A percentile compares a stretch with the other conserved stretches of the same genome.
phyloP scores from a whole-genome alignment of 2,888 invertebrate species.

The Ptycholaimellus sp. region DNA sequence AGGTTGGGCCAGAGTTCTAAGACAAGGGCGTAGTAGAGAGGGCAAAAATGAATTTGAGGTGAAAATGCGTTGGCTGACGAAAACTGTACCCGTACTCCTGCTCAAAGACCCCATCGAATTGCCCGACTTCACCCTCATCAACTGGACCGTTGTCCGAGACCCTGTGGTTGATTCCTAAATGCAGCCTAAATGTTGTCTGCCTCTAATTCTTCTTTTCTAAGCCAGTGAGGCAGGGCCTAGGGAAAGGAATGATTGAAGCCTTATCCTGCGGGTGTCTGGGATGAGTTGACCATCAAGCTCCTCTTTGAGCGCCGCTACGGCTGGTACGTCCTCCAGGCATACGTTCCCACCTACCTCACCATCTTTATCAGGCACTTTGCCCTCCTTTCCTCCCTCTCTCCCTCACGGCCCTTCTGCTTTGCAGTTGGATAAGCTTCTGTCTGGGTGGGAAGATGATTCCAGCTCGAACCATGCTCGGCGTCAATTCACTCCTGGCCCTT shows the following conservation, averaged over 20 bases:
- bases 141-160: slow-evolving; percentile 7
- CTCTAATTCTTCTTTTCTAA: neutral
- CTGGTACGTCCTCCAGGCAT: slow-evolving; percentile 25
- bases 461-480: slow-evolving; percentile 20
- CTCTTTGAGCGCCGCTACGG: slow-evolving; percentile 20
- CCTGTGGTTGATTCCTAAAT: neutral
- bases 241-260: neutral
- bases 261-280: slow-evolving; percentile 22
- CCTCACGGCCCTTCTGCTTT: slow-evolving; percentile 5
- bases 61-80: slow-evolving; percentile 19
- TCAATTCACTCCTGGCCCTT: slow-evolving; percentile 17
- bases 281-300: slow-evolving; percentile 21
- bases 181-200: neutral
- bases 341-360: slow-evolving; percentile 23
- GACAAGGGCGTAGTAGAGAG: too few relatives aligned
- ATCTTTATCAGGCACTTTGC: slow-evolving; percentile 19
- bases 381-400: neutral
- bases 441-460: slow-evolving; percentile 19
- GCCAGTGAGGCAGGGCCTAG: neutral
- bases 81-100: slow-evolving; percentile 12
- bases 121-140: slow-evolving; percentile 19
- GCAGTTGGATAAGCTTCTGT: slow-evolving; percentile 18
- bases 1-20: neutral
- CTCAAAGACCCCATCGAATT: slow-evolving; percentile 20
- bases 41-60: too few relatives aligned